These are phyloP conservation scores for Saturnia japonica DNA, from an alignment of 2,888 invertebrate species.

Conservation along the genomic window DNA sequence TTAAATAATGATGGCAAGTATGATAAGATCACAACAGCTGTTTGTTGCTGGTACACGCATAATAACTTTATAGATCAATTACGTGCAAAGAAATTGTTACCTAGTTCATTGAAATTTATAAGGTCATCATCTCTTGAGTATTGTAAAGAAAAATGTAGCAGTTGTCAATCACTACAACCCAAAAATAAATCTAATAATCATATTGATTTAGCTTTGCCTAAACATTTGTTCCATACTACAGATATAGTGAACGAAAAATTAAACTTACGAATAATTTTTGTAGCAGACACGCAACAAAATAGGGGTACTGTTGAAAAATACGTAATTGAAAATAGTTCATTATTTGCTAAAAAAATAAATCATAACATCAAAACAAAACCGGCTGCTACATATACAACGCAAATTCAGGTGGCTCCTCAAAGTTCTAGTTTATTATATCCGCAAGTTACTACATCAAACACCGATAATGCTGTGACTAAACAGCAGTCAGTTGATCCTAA, in stretches of 20 bases:
- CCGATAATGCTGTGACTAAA: neutral
- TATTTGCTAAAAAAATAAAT: constrained; percentile 33
- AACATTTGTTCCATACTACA: neutral
- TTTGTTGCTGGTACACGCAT: constrained; percentile 46
- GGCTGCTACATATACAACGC: neutral
- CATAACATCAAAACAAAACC: neutral
- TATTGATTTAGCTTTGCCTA: constrained; percentile 15
- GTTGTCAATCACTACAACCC: constrained; percentile 36
- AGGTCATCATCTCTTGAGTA: constrained; percentile 33
- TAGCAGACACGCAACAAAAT: neutral
- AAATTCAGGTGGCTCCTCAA: neutral
- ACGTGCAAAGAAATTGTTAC: constrained; percentile 23
- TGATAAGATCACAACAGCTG: constrained; percentile 1
- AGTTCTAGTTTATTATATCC: neutral
- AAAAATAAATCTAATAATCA: neutral
- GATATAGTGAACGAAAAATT: neutral
- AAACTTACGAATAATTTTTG: neutral
- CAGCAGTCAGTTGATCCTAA: neutral
- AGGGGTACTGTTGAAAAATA: neutral
- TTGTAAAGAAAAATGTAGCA: constrained; percentile 29
- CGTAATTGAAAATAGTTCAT: neutral
- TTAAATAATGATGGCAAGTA: constrained; percentile 16
- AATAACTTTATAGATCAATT: constrained; percentile 34
- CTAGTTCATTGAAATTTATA: constrained; percentile 32
- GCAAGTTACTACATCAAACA: neutral